Conservation (phyloP, 2,797 vertebrate species). For the Catamblyrhynchus diadema region DNA sequence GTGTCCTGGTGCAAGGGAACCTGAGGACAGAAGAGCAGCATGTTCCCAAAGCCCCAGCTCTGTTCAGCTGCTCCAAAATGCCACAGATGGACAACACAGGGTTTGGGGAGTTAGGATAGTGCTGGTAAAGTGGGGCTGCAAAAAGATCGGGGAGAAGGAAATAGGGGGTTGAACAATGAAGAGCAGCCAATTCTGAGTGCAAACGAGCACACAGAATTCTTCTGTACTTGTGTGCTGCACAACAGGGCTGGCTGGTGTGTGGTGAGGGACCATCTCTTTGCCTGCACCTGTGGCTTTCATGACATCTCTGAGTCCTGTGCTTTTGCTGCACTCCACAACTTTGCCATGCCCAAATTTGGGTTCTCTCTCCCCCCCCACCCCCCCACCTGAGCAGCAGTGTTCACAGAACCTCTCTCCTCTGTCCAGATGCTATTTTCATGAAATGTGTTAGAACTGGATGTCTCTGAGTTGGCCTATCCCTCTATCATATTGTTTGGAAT, state of each 20-base stretch:
- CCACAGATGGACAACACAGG: accelerated
- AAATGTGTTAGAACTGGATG: not conserved
- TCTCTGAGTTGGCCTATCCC: not conserved
- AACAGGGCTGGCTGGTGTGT: not conserved
- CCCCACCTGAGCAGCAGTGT: not conserved
- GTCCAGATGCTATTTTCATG: not conserved
- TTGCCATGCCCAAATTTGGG: not conserved
- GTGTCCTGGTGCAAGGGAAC: not conserved
- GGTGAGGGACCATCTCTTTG: not conserved
- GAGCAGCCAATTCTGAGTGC: not conserved
- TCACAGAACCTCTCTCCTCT: not conserved
- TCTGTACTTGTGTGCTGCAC: not conserved
- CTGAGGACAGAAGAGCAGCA: not conserved
- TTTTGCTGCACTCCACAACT: accelerated
- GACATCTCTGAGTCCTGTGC: not conserved
- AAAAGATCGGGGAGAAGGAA: not conserved
- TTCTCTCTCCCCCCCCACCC: not conserved
- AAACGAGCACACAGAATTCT: not conserved
- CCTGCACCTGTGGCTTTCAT: not conserved
- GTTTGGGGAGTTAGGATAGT: not conserved
- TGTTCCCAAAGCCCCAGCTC: accelerated
- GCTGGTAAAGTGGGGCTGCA: not conserved
- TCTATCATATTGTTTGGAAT: not conserved
- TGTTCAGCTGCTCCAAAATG: not conserved
- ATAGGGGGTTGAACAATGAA: not conserved